Percentiles rank a stretch among this genome's conserved stretches.
These are phyloP conservation scores for Mustela nigripes DNA, from an alignment of 2,113 vertebrate genomes.

Conservation along the genomic window DNA sequence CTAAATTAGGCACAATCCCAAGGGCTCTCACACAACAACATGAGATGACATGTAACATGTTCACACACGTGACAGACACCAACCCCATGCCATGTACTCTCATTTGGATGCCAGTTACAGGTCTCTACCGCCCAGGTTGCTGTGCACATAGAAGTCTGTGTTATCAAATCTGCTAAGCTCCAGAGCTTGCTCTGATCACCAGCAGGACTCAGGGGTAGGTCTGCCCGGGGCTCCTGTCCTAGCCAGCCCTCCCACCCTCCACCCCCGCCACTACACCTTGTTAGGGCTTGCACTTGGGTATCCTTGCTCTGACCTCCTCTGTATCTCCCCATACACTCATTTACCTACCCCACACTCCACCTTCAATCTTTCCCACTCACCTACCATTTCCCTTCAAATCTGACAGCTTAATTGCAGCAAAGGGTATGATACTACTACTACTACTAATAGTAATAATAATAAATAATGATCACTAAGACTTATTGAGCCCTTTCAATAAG, in stretches of 20 bases:
- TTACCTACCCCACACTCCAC: neutral
- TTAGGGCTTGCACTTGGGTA: neutral
- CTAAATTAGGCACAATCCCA: neutral
- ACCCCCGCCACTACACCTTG: too few relatives aligned
- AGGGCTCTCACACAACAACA: neutral
- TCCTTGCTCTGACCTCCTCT: neutral
- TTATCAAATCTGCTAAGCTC: neutral
- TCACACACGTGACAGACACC: neutral
- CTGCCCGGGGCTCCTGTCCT: neutral
- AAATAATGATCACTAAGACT: too few relatives aligned
- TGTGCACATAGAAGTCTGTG: fast-evolving
- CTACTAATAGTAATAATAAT: fast-evolving
- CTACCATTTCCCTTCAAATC: neutral
- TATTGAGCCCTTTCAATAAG: neutral
- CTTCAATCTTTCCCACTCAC: neutral
- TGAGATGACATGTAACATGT: neutral
- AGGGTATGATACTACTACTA: fast-evolving
- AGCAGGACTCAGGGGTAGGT: neutral
- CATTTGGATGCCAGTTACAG: fast-evolving
- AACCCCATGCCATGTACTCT: fast-evolving
- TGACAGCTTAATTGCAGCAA: neutral
- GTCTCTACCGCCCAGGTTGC: neutral
- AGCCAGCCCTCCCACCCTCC: neutral
- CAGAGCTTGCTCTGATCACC: fast-evolving
- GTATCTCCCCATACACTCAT: neutral